Evolutionary conservation across 2,113 vertebrate genomes (phyloP).

Genomic region (Calidris pugnax): DNA sequence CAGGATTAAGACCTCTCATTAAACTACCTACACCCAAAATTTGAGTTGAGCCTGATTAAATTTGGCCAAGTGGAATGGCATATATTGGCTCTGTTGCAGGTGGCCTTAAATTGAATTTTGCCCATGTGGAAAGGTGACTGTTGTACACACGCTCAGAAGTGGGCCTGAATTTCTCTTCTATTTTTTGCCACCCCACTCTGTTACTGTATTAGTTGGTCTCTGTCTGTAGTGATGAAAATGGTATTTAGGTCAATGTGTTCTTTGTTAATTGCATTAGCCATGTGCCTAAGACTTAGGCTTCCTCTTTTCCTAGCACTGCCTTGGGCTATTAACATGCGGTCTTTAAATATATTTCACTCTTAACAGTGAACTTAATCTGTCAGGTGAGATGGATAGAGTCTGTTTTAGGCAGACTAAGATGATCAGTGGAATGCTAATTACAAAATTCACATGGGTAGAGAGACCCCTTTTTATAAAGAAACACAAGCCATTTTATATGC

Average conservation of each 20-base stretch:
- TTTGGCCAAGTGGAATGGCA: background rate
- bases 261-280: slow-evolving; percentile 78
- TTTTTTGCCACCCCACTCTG: background rate
- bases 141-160: background rate
- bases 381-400: slow-evolving; percentile 10
- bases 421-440: background rate
- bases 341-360: slow-evolving; percentile 44
- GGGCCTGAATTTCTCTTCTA: background rate
- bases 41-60: background rate
- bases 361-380: slow-evolving; percentile 19
- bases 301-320: slow-evolving; percentile 17
- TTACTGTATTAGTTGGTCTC: background rate
- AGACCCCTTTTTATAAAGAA: background rate
- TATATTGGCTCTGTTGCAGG: background rate
- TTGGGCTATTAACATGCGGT: slow-evolving; percentile 28
- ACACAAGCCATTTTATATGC: background rate
- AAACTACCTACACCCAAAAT: background rate
- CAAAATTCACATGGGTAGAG: background rate
- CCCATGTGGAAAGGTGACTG: background rate
- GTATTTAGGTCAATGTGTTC: slow-evolving; percentile 72
- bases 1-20: background rate
- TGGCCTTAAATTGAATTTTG: background rate
- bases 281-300: slow-evolving; percentile 68
- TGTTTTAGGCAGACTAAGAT: slow-evolving; percentile 24
- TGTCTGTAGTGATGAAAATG: background rate